Percentiles rank a stretch among this genome's conserved stretches.
Conservation (phyloP, 2,797 vertebrate genomes). For the Lates japonicus region DNA sequence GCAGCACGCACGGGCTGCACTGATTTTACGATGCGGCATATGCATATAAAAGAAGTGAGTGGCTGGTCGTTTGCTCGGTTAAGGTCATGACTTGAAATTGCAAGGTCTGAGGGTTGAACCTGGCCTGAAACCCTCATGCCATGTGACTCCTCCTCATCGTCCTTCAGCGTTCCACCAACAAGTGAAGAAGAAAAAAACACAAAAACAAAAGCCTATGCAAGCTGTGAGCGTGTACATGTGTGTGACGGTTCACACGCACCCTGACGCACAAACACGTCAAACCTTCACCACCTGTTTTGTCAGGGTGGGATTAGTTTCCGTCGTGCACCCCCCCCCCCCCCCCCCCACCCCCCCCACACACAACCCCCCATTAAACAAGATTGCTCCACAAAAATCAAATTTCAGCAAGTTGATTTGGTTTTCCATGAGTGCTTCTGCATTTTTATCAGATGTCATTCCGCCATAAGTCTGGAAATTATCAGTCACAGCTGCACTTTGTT, state of each 20-base stretch:
- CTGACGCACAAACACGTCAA: slow-evolving; percentile 20
- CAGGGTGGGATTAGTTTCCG: slow-evolving; percentile 22
- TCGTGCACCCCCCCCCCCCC: neutral
- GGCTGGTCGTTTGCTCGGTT: slow-evolving; percentile 2
- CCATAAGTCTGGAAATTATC: slow-evolving; percentile 36
- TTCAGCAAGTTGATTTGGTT: slow-evolving; percentile 33
- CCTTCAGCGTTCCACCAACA: neutral
- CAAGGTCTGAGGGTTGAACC: slow-evolving; percentile 9
- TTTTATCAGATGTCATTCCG: slow-evolving; percentile 21
- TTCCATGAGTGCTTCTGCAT: slow-evolving; percentile 25
- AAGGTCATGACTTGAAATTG: slow-evolving; percentile 13
- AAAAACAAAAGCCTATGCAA: neutral
- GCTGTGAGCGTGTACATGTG: neutral
- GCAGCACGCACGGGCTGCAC: slow-evolving; percentile 32
- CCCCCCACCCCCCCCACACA: no score
- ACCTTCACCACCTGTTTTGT: slow-evolving; percentile 70
- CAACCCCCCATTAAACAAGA: neutral
- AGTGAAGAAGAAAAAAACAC: neutral
- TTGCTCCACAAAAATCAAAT: slow-evolving; percentile 17
- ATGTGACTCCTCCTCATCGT: neutral
- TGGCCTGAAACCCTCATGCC: neutral
- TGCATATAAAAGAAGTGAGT: slow-evolving; percentile 21
- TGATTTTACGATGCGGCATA: slow-evolving; percentile 38
- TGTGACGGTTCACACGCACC: neutral
- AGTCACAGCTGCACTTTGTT: slow-evolving; percentile 51